Percentiles rank a stretch among this genome's conserved stretches.
These are phyloP conservation scores for Drosophila takahashii DNA, from an alignment of 1,140 invertebrate species.

Conservation along the genomic window DNA sequence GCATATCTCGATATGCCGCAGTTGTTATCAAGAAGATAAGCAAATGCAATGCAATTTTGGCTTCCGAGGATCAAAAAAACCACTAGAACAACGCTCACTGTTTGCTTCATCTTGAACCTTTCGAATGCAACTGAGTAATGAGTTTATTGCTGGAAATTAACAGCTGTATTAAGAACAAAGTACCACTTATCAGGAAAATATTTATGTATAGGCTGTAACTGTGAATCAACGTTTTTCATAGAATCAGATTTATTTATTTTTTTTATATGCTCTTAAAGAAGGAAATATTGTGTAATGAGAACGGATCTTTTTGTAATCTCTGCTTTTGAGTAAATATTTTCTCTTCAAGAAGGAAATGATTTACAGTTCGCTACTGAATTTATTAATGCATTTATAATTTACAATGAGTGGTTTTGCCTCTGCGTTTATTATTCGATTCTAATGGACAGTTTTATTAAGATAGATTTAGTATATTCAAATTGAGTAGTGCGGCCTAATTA, in stretches of 20 bases:
- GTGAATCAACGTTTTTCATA: background rate
- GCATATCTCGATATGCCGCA: background rate
- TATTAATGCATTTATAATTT: too few relatives aligned
- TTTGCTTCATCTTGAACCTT: constrained; percentile 3
- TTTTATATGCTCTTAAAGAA: background rate
- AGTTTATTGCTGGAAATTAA: background rate
- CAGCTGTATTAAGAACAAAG: background rate
- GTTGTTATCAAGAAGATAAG: constrained; percentile 1
- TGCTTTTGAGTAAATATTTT: too few relatives aligned
- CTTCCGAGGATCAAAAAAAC: background rate
- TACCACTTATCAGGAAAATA: background rate
- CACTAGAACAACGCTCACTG: background rate
- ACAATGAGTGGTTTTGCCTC: too few relatives aligned
- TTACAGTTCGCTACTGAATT: background rate
- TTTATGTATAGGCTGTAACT: background rate
- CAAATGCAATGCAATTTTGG: background rate
- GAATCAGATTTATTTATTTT: background rate
- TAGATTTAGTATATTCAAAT: background rate
- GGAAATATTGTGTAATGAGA: background rate
- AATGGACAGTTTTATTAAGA: too few relatives aligned
- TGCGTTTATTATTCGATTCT: too few relatives aligned
- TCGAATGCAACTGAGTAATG: background rate
- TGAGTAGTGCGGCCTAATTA: background rate
- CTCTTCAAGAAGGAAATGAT: background rate
- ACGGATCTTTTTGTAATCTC: too few relatives aligned